Base-by-base conservation (phyloP, 1,140 invertebrate species). In the Harlomillsia oculata region DNA sequence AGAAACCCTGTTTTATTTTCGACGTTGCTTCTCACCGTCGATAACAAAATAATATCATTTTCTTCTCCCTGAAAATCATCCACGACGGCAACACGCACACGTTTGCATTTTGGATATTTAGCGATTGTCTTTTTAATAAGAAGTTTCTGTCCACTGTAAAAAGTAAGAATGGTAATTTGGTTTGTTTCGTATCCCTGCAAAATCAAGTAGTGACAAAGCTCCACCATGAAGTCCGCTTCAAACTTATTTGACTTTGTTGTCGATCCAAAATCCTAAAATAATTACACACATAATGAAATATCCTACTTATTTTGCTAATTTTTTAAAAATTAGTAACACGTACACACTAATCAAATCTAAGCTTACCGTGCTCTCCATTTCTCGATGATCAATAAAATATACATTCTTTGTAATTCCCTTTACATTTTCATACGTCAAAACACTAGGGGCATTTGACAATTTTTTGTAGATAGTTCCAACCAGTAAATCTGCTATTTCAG, bases 21-120 rank as follows among this genome's bases (percentile, higher is more conserved):
- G 5, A 69, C 58, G 66, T 85, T 84, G 68, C 82, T 88, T 54
- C 89, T 73, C 0, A 93, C 87, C 3, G 91, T 71, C 0, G 89
- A 91, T 11, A 92, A 67, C 3, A 93, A 67, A 54, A 92, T 82
- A 28, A 93, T 88, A 61, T 87, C 81, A 34, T 81, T 84, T 71
- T 93, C 89, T 69, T 90, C 83, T 1, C 89, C 88, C 75, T 90
- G 87, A 67, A 79, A 90, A 68, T 85, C 88, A 69, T 92, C 89
- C 1, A 91, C 79, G 3, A 80, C 78, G 30, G 78, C 77, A 18
- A 89, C 76, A 49, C 75, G 72, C 6, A 82, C 72, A 16, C 73
- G 67, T 25, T 20, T 40, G 34, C 5, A 40, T 13, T 1, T 26
- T 21, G 2, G 37, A n/a, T n/a, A n/a, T n/a, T n/a, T n/a, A n/a